Conservation (phyloP, 2,888 invertebrate species). For the Papilio elwesi region DNA sequence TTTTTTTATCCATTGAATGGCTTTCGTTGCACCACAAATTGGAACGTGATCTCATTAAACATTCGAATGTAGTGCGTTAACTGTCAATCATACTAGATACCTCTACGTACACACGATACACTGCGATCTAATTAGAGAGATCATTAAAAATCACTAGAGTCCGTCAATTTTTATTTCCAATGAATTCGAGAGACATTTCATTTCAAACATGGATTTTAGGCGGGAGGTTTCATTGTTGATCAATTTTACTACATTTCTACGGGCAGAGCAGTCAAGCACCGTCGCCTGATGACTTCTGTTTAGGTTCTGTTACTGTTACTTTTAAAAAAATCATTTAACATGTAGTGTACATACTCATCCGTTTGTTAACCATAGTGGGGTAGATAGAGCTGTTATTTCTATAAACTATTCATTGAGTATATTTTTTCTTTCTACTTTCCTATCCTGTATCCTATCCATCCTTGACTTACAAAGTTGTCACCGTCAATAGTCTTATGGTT, state of each 20-base stretch:
- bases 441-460: too few species aligned
- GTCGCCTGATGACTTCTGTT: neutral
- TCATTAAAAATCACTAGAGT: conserved; percentile 32
- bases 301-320: neutral
- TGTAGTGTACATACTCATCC: too few species aligned
- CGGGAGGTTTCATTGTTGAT: conserved; percentile 12
- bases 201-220: conserved; percentile 10
- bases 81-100: conserved; percentile 18
- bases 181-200: conserved; percentile 18
- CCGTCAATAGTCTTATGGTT: too few species aligned
- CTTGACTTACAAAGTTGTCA: too few species aligned
- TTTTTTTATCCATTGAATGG: conserved; percentile 24
- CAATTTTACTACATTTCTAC: neutral
- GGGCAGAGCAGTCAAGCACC: neutral
- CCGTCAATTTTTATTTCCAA: conserved; percentile 17
- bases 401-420: too few species aligned
- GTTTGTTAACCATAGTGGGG: too few species aligned
- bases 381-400: too few species aligned
- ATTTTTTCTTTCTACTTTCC: too few species aligned
- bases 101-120: neutral
- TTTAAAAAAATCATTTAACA: too few species aligned
- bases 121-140: conserved; percentile 30
- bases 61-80: conserved; percentile 18
- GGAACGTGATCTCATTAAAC: conserved; percentile 20
- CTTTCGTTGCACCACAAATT: conserved; percentile 16